These are phyloP conservation scores for Sitta carolinensis DNA, from an alignment of 2,797 vertebrate genomes.

Conservation along the genomic window DNA sequence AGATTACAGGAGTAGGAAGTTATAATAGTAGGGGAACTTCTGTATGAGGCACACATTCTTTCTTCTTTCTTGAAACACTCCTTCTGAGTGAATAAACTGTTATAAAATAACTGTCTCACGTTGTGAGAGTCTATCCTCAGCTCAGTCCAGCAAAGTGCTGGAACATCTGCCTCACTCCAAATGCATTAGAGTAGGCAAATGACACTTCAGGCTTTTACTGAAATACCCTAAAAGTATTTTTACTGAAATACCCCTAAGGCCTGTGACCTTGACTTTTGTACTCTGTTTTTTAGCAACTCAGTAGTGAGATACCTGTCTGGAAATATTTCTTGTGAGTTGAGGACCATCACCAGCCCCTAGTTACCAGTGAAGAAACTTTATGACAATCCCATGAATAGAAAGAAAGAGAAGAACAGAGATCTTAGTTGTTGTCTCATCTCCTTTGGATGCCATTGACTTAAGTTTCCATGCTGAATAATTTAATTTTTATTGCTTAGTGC, in stretches of 20 bases:
- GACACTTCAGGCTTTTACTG: background rate
- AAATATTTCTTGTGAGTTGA: background rate
- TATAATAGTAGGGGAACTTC: background rate
- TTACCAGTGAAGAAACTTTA: background rate
- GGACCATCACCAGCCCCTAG: background rate
- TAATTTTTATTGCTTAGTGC: background rate
- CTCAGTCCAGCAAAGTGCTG: background rate
- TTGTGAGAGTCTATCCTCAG: background rate
- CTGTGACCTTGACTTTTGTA: background rate
- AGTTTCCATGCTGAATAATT: background rate
- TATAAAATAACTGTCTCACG: background rate
- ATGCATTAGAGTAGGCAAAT: background rate
- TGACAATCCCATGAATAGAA: background rate
- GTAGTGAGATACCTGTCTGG: background rate
- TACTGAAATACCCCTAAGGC: background rate
- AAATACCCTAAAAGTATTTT: background rate
- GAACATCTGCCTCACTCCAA: background rate
- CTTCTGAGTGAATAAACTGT: background rate
- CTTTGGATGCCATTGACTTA: background rate
- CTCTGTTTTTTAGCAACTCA: background rate
- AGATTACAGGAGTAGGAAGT: background rate
- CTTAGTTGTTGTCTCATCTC: background rate
- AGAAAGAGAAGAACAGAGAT: background rate
- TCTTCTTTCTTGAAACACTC: background rate
- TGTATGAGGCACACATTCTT: background rate